These are phyloP conservation scores for Ormyrus pomaceus DNA, from an alignment of 2,888 invertebrate species.

Conservation along the genomic window DNA sequence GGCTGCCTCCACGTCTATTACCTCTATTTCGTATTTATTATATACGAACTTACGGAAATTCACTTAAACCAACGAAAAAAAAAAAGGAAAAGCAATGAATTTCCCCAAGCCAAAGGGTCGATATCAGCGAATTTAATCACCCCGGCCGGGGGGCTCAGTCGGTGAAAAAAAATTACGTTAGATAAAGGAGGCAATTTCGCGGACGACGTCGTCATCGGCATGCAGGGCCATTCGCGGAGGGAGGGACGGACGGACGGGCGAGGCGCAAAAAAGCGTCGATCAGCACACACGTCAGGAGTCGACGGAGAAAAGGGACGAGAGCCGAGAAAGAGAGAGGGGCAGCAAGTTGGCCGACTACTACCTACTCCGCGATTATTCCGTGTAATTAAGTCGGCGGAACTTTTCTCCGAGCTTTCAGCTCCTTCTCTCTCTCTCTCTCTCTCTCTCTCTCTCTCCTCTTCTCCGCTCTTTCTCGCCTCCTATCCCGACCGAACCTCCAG, in stretches of 20 bases:
- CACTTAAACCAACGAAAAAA: no score
- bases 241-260: neutral
- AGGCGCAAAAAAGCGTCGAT: conserved; percentile 36
- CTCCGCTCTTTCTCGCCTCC: no score
- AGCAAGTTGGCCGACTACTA: conserved; percentile 13
- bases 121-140: no score
- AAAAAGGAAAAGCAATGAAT: neutral
- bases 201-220: conserved; percentile 24
- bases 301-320: conserved; percentile 8
- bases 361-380: conserved; percentile 78
- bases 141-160: no score
- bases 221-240: neutral
- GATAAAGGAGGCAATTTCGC: neutral
- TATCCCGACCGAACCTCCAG: no score
- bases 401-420: conserved; percentile 75
- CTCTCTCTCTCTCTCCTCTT: no score
- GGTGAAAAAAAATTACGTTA: no score
- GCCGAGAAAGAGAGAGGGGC: conserved; percentile 6
- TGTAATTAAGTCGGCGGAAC: conserved; percentile 79
- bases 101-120: no score
- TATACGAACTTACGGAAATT: no score
- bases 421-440: no score
- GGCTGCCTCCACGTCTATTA: no score
- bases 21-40: no score
- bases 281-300: conserved; percentile 32